Base-by-base conservation (phyloP, 2,797 vertebrate species). In the Psittacula echo region DNA sequence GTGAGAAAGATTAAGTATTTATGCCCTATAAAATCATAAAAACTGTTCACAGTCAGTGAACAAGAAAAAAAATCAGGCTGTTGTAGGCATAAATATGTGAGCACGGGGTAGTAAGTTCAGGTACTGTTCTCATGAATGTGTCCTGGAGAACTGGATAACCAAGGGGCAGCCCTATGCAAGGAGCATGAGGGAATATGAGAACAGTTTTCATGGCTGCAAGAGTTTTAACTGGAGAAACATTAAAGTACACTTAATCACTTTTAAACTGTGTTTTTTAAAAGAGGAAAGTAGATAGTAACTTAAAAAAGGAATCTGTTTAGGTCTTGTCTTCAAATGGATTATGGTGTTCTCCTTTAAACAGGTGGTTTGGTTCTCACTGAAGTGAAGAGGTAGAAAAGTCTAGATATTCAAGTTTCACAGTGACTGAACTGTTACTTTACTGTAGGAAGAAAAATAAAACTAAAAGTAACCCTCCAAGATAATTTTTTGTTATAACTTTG, bases 271-370 rank as follows among this genome's bases (percentile, higher is more conserved):
- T 48, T 90, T 95, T 90, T 91, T 64, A 44, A 92, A 76, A 94
- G 8, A 32, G 24, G 92, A 93, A 71, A 91, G 21, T 95, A 87
- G 58, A 72, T 91, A 53, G 54, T 80, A 67, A 60, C 23, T 58
- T 37, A 24, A 58, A 58, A 34, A 58, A 37, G 32, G 24, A 60
- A 17, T 79, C 45, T 88, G 72, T 90, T 42, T 66, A 44, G 64
- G n/a, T 96, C 75, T 95, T 94, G 83, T 93, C 83, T 91, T 82
- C 67, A 91, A 75, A 68, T 87, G 67, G 37, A 29, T 94, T 90
- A 47, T 53, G 75, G 34, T 45, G 81, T 96, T 97, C 48, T 64
- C 64, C 89, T 94, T 95, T 76, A 92, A 87, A 74, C 23, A 88
- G 21, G 11, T 50, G 34, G 9, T 94, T 90, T 93, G 44, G 14